Evolutionary conservation across 2,797 vertebrate species (phyloP).

Genomic region (Meriones psammophilus): DNA sequence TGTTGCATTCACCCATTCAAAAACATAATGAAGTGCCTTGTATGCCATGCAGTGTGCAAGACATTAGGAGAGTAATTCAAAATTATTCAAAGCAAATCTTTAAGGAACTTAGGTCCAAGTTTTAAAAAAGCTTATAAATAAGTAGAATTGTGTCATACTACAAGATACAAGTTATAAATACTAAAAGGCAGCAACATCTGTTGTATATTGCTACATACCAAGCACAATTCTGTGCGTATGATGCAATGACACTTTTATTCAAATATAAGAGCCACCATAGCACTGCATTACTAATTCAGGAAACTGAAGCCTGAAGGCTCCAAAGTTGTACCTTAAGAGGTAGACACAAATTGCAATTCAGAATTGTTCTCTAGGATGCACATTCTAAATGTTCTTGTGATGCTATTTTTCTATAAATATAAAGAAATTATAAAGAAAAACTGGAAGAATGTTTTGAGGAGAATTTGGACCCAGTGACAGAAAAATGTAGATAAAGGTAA

Average conservation of each 20-base stretch:
- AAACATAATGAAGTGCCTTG: neutral
- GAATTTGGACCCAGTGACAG: neutral
- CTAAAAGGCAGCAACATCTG: conserved; percentile 5
- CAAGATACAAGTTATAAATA: neutral
- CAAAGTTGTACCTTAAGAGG: neutral
- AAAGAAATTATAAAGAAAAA: neutral
- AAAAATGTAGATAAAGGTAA: conserved; percentile 53
- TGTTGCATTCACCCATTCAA: neutral
- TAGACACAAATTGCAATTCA: neutral
- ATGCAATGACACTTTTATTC: neutral
- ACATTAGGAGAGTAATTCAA: neutral
- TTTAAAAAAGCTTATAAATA: neutral
- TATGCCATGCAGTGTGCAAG: neutral
- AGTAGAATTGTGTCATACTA: neutral
- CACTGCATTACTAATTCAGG: conserved; percentile 1
- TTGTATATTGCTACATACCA: neutral
- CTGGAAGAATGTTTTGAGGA: neutral
- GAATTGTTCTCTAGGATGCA: neutral
- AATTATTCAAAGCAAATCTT: conserved; percentile 25
- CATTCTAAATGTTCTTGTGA: neutral
- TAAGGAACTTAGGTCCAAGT: conserved; percentile 9
- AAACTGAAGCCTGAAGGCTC: neutral
- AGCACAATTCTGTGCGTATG: neutral
- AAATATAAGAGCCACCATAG: neutral
- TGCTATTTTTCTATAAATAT: neutral